Evolutionary conservation across 2,888 invertebrate species (phyloP).

Genomic region (Sarcophaga rosellei): DNA sequence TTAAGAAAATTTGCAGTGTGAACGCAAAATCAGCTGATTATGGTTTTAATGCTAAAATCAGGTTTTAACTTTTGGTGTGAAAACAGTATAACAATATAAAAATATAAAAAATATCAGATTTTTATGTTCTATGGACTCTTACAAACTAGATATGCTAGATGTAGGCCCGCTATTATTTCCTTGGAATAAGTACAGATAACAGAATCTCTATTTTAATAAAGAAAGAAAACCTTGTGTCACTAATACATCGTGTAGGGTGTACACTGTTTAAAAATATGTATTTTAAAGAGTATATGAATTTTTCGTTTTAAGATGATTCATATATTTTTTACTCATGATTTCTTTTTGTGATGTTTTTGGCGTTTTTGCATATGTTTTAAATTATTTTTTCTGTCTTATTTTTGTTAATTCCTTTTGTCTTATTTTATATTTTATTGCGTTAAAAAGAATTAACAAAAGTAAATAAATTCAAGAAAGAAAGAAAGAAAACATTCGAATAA

Average conservation of each 20-base stretch:
- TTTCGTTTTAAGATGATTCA: conserved; percentile 47
- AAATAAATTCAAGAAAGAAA: conserved; percentile 1
- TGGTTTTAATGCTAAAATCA: no score
- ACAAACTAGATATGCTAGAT: no score
- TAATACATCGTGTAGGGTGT: background rate
- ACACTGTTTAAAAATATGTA: background rate
- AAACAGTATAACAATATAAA: no score
- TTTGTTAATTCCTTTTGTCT: background rate
- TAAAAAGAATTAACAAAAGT: conserved; percentile 31
- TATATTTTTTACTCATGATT: conserved; percentile 39
- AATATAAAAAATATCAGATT: no score
- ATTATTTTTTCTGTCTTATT: conserved; percentile 31
- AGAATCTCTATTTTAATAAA: no score
- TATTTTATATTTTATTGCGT: conserved; percentile 12
- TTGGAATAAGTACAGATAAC: no score
- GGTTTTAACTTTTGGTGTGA: no score
- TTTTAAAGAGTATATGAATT: background rate
- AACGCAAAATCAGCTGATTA: no score
- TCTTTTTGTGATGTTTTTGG: conserved; percentile 42
- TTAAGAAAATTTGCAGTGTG: no score
- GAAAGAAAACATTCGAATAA: background rate
- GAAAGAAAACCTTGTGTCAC: background rate
- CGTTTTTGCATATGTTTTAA: background rate
- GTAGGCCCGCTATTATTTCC: no score
- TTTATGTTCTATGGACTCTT: no score